These are phyloP conservation scores for Campylomormyrus numenius DNA, from an alignment of 2,113 vertebrate species.

Conservation along the genomic window DNA sequence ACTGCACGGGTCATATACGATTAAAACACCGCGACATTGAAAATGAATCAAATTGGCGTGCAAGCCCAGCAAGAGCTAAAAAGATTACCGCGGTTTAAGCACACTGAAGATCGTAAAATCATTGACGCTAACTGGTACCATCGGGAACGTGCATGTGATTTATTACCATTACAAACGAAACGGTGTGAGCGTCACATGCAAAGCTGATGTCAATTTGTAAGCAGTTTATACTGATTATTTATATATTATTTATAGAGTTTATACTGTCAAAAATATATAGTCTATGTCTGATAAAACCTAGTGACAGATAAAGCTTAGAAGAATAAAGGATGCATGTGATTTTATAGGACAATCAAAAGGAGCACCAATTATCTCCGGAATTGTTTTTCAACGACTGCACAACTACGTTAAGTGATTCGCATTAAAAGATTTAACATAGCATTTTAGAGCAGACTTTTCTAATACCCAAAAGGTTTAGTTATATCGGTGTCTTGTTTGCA, in stretches of 20 bases:
- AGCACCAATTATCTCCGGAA: neutral
- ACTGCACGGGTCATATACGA: neutral
- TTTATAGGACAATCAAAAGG: neutral
- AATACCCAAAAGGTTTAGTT: neutral
- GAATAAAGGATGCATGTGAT: neutral
- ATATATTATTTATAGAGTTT: neutral
- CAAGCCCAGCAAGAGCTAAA: neutral
- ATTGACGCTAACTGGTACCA: neutral
- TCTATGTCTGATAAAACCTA: neutral
- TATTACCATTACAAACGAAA: neutral
- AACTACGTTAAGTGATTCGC: neutral
- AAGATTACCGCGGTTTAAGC: neutral
- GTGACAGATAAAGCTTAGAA: neutral
- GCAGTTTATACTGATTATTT: neutral
- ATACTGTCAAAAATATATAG: neutral
- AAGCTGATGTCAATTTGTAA: neutral
- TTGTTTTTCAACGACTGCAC: neutral
- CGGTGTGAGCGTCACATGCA: neutral
- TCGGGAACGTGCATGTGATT: neutral
- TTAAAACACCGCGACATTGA: neutral
- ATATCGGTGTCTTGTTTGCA: neutral
- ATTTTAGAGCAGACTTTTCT: too few species aligned
- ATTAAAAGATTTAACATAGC: neutral
- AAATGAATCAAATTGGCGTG: neutral
- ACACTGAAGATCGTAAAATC: neutral